phyloP scores from a whole-genome alignment of 2,113 vertebrate genomes.

The Psittacus erithacus region DNA sequence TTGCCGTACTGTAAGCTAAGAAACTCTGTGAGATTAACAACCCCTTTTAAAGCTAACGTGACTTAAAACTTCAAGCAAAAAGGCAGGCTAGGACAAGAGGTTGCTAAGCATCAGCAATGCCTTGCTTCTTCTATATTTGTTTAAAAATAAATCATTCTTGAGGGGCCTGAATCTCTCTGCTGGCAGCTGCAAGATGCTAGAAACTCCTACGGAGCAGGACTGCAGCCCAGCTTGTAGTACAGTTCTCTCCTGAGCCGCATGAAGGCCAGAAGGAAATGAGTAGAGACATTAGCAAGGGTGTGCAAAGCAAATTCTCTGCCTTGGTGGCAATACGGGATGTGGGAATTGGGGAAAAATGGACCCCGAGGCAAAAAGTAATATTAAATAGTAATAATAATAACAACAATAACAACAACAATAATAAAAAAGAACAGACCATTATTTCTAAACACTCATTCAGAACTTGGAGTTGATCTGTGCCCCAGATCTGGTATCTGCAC shows the following conservation, averaged over 20 bases:
- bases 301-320: constrained; percentile 41
- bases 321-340: not conserved
- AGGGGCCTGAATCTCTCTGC: constrained; percentile 27
- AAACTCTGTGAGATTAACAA: constrained; percentile 4
- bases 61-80: constrained; percentile 23
- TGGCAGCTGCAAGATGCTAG: not conserved
- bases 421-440: constrained; percentile 16
- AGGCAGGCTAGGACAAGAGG: constrained; percentile 44
- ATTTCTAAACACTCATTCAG: constrained; percentile 45
- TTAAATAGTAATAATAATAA: constrained; percentile 63
- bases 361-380: constrained; percentile 45
- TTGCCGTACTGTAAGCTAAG: constrained; percentile 5
- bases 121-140: not conserved
- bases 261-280: not conserved
- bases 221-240: not conserved
- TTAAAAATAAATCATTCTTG: not conserved
- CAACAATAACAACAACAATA: fast-evolving
- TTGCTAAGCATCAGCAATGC: constrained; percentile 50
- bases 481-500: constrained; percentile 25
- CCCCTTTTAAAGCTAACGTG: constrained; percentile 51
- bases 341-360: constrained; percentile 19
- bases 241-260: not conserved
- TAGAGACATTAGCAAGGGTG: constrained; percentile 2
- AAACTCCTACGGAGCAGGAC: not conserved
- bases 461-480: constrained; percentile 49